Percentiles rank a stretch among this genome's conserved stretches.
phyloP scores from a whole-genome alignment of 2,113 vertebrate species.

The Microcebus jonahi region DNA sequence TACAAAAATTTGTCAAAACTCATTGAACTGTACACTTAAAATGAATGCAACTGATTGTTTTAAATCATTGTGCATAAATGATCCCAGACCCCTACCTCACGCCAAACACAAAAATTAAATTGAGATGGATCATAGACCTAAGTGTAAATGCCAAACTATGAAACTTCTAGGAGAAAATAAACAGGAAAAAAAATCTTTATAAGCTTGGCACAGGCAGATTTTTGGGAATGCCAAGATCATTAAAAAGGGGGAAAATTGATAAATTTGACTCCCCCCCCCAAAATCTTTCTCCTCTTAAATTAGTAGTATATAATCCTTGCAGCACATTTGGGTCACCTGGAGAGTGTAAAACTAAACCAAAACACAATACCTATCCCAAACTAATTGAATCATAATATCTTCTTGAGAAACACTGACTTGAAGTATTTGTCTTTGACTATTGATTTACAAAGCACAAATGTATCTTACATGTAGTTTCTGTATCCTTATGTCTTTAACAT shows the following conservation, averaged over 20 bases:
- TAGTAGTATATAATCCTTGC: background rate
- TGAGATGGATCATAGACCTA: background rate
- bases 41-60: background rate
- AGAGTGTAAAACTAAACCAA: background rate
- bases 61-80: background rate
- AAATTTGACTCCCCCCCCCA: background rate
- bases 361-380: background rate
- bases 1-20: background rate
- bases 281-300: background rate
- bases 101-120: background rate
- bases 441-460: slow-evolving; percentile 4
- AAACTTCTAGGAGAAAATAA: background rate
- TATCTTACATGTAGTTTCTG: background rate
- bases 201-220: background rate
- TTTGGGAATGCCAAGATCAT: background rate
- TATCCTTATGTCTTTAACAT: background rate
- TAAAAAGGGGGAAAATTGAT: background rate
- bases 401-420: background rate
- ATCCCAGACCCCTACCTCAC: background rate
- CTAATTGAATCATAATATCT: background rate
- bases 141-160: background rate
- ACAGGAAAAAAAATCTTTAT: background rate
- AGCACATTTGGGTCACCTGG: background rate
- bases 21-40: background rate
- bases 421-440: background rate